phyloP scores from a whole-genome alignment of 2,888 invertebrate genomes.

The Trichogramma dendrolimi region DNA sequence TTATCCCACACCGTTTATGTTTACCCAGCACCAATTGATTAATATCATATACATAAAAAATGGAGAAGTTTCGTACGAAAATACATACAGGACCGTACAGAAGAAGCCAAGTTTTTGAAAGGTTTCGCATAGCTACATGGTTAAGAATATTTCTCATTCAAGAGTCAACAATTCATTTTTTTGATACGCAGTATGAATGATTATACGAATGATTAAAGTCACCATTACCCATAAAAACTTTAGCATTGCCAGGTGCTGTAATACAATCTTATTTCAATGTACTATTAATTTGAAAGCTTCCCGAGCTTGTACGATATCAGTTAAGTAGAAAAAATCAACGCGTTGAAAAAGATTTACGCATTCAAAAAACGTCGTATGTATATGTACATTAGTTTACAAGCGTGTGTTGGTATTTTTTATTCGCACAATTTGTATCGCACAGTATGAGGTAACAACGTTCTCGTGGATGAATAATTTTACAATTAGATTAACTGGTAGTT shows the following conservation, averaged over 20 bases:
- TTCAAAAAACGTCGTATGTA: no score
- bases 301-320: no score
- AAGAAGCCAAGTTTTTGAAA: slow-evolving; percentile 44
- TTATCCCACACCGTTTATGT: slow-evolving; percentile 33
- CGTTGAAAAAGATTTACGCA: no score
- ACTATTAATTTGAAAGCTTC: slow-evolving; percentile 22
- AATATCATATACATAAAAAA: slow-evolving; percentile 19
- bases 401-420: no score
- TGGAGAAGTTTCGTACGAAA: no score
- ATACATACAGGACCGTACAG: slow-evolving; percentile 39
- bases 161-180: background rate
- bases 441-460: no score
- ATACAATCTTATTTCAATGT: slow-evolving; percentile 37
- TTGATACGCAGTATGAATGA: slow-evolving; percentile 14
- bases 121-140: background rate
- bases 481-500: no score
- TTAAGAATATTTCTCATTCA: no score
- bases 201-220: slow-evolving; percentile 33
- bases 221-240: slow-evolving; percentile 45
- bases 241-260: slow-evolving; percentile 50
- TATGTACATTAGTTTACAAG: no score
- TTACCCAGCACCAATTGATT: slow-evolving; percentile 50
- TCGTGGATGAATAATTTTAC: no score
- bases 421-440: no score
- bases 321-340: no score